These are phyloP conservation scores for Amyelois transitella DNA, from an alignment of 1,140 invertebrate genomes.

Conservation along the genomic window DNA sequence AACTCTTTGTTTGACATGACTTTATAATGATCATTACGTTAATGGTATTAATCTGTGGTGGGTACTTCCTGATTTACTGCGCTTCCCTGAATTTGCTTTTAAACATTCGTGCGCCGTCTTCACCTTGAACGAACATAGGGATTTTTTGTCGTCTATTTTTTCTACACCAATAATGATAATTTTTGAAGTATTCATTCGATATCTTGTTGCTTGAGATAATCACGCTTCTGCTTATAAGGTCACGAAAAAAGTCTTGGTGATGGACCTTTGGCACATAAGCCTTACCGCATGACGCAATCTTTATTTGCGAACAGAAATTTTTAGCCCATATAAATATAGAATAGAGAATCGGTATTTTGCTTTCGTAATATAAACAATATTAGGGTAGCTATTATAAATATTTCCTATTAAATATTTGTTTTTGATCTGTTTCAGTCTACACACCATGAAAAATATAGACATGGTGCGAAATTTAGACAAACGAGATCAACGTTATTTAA, in stretches of 20 bases:
- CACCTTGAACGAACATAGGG: constrained; percentile 53
- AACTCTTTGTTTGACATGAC: background rate
- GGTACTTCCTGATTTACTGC: constrained; percentile 47
- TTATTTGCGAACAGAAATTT: background rate
- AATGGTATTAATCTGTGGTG: constrained; percentile 39
- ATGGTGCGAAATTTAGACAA: too few species aligned
- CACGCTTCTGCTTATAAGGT: constrained; percentile 40
- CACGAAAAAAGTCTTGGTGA: constrained; percentile 18
- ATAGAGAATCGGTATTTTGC: background rate
- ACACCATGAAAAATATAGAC: too few species aligned
- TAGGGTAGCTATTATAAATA: too few species aligned
- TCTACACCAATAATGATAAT: constrained; percentile 50
- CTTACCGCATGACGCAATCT: background rate
- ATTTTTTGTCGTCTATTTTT: constrained; percentile 53
- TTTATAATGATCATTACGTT: constrained; percentile 23
- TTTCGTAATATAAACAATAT: too few species aligned
- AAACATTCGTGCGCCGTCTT: constrained; percentile 52
- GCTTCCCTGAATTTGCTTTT: constrained; percentile 51
- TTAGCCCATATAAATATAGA: background rate
- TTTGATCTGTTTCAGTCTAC: too few species aligned
- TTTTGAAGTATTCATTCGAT: constrained; percentile 57
- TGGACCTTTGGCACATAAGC: constrained; percentile 21
- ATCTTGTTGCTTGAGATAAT: constrained; percentile 48
- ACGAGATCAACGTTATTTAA: too few species aligned
- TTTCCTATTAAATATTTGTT: too few species aligned